Evolutionary conservation across 2,797 vertebrate species (phyloP).

Genomic region (Peromyscus nudipes): DNA sequence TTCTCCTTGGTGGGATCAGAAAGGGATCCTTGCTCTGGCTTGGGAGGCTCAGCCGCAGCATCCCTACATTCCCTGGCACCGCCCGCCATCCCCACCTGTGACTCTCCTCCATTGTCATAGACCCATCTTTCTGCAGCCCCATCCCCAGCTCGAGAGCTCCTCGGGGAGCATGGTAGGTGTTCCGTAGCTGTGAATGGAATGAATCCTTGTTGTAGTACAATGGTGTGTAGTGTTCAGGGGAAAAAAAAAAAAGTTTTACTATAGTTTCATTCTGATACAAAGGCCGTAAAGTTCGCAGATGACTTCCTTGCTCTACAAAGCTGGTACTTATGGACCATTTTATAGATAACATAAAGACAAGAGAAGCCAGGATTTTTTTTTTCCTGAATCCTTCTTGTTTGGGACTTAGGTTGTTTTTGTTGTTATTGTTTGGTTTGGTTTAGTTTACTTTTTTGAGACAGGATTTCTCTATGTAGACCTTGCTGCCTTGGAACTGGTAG

Average conservation of each 20-base stretch:
- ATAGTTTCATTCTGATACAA: background rate
- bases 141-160: background rate
- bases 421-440: background rate
- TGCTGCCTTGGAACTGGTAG: background rate
- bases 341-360: conserved; percentile 23
- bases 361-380: background rate
- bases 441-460: background rate
- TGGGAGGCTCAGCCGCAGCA: no score
- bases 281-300: background rate
- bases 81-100: background rate
- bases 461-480: background rate
- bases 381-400: background rate
- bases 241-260: background rate
- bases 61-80: background rate
- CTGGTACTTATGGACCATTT: background rate
- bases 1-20: background rate
- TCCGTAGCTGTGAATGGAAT: background rate
- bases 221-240: background rate
- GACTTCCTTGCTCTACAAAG: background rate
- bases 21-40: background rate
- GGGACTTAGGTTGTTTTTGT: background rate
- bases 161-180: background rate
- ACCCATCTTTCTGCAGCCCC: background rate
- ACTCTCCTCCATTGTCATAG: background rate
- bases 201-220: background rate